A percentile compares a stretch with the other conserved stretches of the same genome.
Evolutionary conservation across 1,140 invertebrate species (phyloP).

Genomic region (Liolophura sinensis): DNA sequence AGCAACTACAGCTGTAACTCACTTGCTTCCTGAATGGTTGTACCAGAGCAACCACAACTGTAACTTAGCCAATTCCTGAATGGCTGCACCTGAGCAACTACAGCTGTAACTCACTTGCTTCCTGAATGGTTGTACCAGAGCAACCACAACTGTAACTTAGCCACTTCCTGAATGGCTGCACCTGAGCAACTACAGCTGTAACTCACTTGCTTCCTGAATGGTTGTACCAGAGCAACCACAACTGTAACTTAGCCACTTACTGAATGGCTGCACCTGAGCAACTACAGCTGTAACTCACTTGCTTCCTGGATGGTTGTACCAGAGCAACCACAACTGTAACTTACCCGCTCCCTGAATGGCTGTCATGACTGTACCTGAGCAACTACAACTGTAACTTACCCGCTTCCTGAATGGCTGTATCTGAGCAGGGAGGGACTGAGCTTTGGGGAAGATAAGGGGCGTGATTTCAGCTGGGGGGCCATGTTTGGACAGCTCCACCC

Average conservation of each 20-base stretch:
- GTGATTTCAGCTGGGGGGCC: slow-evolving; percentile 11
- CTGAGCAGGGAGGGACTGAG: slow-evolving; percentile 42
- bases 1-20: slow-evolving; percentile 4
- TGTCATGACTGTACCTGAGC: no score
- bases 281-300: no score
- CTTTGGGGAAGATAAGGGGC: slow-evolving; percentile 45
- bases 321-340: slow-evolving; percentile 16
- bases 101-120: no score
- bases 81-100: slow-evolving; percentile 14
- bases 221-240: slow-evolving; percentile 14
- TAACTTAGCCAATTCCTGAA: no score
- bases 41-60: slow-evolving; percentile 17
- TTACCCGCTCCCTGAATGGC: no score
- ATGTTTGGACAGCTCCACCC: slow-evolving; percentile 1
- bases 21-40: no score
- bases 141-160: not conserved
- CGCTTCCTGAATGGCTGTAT: not conserved
- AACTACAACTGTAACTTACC: no score
- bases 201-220: no score
- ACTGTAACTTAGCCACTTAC: no score
- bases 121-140: slow-evolving; percentile 12
- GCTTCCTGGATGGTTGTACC: not conserved
- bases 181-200: slow-evolving; percentile 17
- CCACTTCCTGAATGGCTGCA: not conserved
- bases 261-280: slow-evolving; percentile 15